Conservation (phyloP, 2,113 vertebrate genomes). For the Electrona antarctica region DNA sequence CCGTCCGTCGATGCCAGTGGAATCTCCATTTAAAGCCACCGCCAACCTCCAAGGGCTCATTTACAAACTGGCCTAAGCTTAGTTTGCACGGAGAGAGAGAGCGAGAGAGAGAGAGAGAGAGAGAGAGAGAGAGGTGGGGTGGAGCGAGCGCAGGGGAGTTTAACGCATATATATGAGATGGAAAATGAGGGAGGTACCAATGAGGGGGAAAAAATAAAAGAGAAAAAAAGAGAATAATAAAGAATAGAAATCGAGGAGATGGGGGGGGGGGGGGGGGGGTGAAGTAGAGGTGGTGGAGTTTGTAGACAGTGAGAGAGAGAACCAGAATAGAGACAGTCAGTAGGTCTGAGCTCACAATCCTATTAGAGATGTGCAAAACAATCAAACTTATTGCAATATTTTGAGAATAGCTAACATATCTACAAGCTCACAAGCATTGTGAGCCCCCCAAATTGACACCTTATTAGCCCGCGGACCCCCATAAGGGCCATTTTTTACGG, state of each 20-base stretch:
- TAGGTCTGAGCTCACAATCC: too few relatives aligned
- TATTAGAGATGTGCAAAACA: too few relatives aligned
- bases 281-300: too few relatives aligned
- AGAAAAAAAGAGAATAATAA: neutral
- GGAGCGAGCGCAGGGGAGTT: neutral
- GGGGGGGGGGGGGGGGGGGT: too few relatives aligned
- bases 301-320: too few relatives aligned
- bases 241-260: neutral
- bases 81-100: neutral
- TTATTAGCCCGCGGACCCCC: too few relatives aligned
- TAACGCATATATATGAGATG: neutral
- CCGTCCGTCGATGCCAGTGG: constrained; percentile 27
- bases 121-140: neutral
- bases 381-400: too few relatives aligned
- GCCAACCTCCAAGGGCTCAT: constrained; percentile 60
- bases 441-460: too few relatives aligned
- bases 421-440: too few relatives aligned
- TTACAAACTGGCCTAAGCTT: constrained; percentile 41
- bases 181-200: neutral
- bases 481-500: too few relatives aligned
- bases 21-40: constrained; percentile 76
- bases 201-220: constrained; percentile 4
- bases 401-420: too few relatives aligned
- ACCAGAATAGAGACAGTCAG: too few relatives aligned
- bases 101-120: neutral